A percentile compares a stretch with the other conserved stretches of the same genome.
Evolutionary conservation across 2,797 vertebrate species (phyloP).

Genomic region (Gobio occitaniae): DNA sequence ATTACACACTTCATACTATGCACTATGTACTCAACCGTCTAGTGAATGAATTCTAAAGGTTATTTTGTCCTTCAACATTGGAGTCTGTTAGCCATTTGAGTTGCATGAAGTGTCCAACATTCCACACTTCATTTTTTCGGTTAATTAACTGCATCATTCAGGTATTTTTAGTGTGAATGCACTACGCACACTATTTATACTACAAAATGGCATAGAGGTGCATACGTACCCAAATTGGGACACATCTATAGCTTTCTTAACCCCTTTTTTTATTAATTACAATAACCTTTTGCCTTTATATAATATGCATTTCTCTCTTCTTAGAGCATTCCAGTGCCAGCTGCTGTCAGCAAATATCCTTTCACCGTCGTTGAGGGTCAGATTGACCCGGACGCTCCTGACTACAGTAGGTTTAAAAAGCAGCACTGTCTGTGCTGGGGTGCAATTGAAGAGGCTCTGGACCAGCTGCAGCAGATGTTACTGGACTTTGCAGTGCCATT

Average conservation of each 20-base stretch:
- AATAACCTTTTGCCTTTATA: conserved; percentile 9
- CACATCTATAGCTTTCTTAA: background rate
- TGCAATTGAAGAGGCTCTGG: conserved; percentile 70
- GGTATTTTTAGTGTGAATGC: background rate
- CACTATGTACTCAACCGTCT: background rate
- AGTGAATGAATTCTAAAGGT: background rate
- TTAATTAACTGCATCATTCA: background rate
- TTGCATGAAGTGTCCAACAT: background rate
- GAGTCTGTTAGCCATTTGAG: background rate
- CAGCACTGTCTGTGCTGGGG: conserved; percentile 77
- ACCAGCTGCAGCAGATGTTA: conserved; percentile 75
- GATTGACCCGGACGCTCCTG: conserved; percentile 71
- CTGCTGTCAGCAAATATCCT: conserved; percentile 61
- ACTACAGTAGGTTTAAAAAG: conserved; percentile 80
- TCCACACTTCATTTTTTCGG: background rate
- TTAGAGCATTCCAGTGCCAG: conserved; percentile 64
- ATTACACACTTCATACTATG: background rate
- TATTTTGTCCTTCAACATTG: background rate
- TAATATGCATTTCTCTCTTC: conserved; percentile 46
- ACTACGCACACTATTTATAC: background rate
- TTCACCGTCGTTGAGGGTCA: conserved; percentile 75
- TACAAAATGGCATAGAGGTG: background rate
- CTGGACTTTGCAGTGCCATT: conserved; percentile 78
- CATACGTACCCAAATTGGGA: background rate
- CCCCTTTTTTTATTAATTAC: background rate